phyloP scores from a whole-genome alignment of 1,140 invertebrate species.

The Trichonephila inaurata region DNA sequence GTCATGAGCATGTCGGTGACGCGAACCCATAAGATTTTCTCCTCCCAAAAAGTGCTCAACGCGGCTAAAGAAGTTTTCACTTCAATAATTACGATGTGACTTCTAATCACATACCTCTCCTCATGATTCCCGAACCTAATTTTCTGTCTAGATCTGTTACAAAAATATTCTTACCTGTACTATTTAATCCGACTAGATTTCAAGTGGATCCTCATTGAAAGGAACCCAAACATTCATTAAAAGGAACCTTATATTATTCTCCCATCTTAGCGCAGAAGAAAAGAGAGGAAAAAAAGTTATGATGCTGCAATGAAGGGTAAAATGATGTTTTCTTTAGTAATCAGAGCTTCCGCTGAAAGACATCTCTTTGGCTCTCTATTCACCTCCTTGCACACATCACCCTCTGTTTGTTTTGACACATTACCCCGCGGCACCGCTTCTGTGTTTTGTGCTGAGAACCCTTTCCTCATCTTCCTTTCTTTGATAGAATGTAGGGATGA shows the following conservation, averaged over 20 bases:
- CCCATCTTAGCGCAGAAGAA: background rate
- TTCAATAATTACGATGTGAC: too few species aligned
- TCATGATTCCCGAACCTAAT: too few species aligned
- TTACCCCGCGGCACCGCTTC: background rate
- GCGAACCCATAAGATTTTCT: too few species aligned
- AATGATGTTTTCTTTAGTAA: conserved; percentile 28
- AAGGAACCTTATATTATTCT: background rate
- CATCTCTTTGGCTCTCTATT: background rate
- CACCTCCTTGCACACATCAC: too few species aligned
- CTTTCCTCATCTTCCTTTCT: background rate
- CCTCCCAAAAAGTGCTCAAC: too few species aligned
- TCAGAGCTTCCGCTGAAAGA: background rate
- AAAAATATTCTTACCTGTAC: too few species aligned
- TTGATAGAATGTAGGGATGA: background rate
- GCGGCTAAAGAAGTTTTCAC: too few species aligned
- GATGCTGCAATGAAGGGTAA: conserved; percentile 20
- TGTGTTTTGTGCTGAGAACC: background rate
- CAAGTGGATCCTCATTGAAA: background rate
- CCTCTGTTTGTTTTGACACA: conserved; percentile 16
- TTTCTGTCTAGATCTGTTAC: too few species aligned
- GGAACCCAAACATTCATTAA: background rate
- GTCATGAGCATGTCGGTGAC: too few species aligned
- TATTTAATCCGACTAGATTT: too few species aligned
- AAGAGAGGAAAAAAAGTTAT: background rate
- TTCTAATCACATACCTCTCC: too few species aligned